A percentile compares a stretch with the other conserved stretches of the same genome.
These are phyloP conservation scores for Palythoa caribaeorum DNA, from an alignment of 92 coral and sea anemone species.

Conservation along the genomic window DNA sequence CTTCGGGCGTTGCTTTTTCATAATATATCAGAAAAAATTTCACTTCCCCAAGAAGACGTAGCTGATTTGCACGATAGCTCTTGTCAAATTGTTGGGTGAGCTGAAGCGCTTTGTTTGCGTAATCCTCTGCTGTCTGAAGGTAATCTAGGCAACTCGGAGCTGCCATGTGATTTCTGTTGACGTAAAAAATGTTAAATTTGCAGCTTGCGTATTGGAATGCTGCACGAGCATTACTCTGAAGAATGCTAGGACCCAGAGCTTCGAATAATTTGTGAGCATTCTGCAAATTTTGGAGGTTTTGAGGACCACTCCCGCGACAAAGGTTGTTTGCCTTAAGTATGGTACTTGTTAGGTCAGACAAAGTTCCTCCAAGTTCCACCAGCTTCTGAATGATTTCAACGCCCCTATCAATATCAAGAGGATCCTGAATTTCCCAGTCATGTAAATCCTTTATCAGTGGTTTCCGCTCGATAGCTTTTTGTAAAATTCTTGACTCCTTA, in stretches of 20 bases:
- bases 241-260: conserved; percentile 68
- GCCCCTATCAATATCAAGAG: conserved; percentile 56
- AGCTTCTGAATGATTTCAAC: conserved; percentile 62
- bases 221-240: conserved; percentile 55
- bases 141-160: conserved; percentile 15
- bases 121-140: conserved; percentile 63
- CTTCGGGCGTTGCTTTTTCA: conserved; percentile 58
- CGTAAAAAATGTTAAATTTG: conserved; percentile 59
- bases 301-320: conserved; percentile 13
- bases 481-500: conserved; percentile 12
- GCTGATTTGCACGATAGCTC: conserved; percentile 52
- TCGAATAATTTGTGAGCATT: conserved; percentile 71
- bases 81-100: conserved; percentile 50
- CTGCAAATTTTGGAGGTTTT: conserved; percentile 51
- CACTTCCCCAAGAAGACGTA: conserved; percentile 65
- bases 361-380: conserved; percentile 60
- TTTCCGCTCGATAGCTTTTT: conserved; percentile 27
- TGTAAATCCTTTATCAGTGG: conserved; percentile 51
- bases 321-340: conserved; percentile 32
- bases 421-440: conserved; percentile 51
- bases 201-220: conserved; percentile 69
- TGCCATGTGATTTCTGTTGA: conserved; percentile 27
- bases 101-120: conserved; percentile 53
- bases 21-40: conserved; percentile 40
- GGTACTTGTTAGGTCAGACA: conserved; percentile 45